phyloP scores from a whole-genome alignment of 2,113 vertebrate species.

The Acrocephalus arundinaceus region DNA sequence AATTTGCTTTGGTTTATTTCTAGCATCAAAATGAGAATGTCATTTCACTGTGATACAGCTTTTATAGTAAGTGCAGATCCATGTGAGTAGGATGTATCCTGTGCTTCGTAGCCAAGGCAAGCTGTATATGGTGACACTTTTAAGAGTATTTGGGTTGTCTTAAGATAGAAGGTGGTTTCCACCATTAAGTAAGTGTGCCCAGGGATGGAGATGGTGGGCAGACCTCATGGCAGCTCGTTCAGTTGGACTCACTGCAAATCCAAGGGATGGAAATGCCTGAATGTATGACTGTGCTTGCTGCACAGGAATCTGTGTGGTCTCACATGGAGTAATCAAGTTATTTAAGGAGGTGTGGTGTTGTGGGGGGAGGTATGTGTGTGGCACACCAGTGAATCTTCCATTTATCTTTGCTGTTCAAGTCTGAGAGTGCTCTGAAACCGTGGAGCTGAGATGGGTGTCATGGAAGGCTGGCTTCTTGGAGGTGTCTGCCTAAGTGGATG shows the following conservation, averaged over 20 bases:
- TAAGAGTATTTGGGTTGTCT: conserved; percentile 34
- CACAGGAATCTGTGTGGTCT: background rate
- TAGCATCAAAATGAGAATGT: conserved; percentile 41
- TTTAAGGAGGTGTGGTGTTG: background rate
- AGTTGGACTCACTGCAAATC: background rate
- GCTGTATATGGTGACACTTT: background rate
- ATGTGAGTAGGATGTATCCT: conserved; percentile 40
- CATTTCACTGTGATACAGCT: background rate
- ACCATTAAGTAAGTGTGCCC: background rate
- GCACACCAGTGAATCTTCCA: background rate
- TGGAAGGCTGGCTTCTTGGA: background rate
- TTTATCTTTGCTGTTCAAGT: background rate
- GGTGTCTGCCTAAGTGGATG: background rate
- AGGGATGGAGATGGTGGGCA: background rate
- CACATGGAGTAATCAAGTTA: background rate
- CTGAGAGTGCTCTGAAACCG: background rate
- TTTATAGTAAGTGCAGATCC: conserved; percentile 43
- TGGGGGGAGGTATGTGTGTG: background rate
- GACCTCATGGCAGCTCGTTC: background rate
- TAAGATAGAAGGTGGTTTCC: conserved; percentile 17
- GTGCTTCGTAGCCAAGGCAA: background rate
- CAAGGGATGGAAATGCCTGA: background rate
- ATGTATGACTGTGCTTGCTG: background rate
- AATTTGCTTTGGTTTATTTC: conserved; percentile 65
- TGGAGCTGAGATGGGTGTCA: background rate